phyloP scores from a whole-genome alignment of 2,888 invertebrate species.

The Pachymerium ferrugineum region DNA sequence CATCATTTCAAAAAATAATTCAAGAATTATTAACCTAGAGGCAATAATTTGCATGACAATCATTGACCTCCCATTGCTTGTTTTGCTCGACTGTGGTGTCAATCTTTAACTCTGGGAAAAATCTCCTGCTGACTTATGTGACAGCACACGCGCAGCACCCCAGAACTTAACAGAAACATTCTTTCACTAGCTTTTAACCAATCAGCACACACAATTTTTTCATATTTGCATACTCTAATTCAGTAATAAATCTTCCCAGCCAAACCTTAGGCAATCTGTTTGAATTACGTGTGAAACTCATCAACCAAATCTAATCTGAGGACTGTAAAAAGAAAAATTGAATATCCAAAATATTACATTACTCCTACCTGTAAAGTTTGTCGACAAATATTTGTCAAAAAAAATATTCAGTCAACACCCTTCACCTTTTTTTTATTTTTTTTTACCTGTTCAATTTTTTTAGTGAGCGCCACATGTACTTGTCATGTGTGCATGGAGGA shows the following conservation, averaged over 20 bases:
- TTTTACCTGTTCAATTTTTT: background rate
- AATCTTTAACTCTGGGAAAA: background rate
- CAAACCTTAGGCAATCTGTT: too few relatives aligned
- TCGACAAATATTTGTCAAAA: background rate
- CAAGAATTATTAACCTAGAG: background rate
- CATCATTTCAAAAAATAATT: too few relatives aligned
- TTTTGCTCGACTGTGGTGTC: background rate
- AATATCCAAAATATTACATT: too few relatives aligned
- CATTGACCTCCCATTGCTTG: background rate
- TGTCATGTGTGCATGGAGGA: background rate
- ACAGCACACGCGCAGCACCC: background rate
- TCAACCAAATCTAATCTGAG: too few relatives aligned
- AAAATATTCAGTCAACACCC: too few relatives aligned
- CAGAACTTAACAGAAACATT: too few relatives aligned
- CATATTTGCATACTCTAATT: too few relatives aligned
- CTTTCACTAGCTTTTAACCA: too few relatives aligned
- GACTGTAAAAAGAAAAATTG: too few relatives aligned
- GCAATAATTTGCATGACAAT: slow-evolving; percentile 1
- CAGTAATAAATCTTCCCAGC: background rate
- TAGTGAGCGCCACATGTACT: background rate
- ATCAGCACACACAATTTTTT: too few relatives aligned
- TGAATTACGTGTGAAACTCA: too few relatives aligned
- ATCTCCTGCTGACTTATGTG: background rate
- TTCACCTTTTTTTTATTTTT: background rate
- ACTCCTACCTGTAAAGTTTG: too few relatives aligned